Conservation (phyloP, 30 jellyfish, hydroid and myxozoan species). For the Aurelia sp. region DNA sequence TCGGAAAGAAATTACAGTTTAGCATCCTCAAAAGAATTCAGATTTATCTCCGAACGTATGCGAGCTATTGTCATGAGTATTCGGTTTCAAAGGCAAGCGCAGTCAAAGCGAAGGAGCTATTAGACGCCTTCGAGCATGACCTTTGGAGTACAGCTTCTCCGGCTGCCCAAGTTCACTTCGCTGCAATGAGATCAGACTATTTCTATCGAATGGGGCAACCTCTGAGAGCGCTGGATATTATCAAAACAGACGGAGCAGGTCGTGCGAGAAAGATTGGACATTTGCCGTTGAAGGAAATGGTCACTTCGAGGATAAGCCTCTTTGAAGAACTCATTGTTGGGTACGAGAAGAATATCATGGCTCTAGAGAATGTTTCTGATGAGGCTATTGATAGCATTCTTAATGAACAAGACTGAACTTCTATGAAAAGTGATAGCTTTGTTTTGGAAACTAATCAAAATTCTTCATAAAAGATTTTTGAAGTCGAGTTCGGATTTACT, state of each 20-base stretch:
- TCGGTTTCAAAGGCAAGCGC: background rate
- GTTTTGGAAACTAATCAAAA: too few species aligned
- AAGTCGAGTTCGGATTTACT: too few species aligned
- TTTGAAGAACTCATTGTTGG: background rate
- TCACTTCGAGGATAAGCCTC: background rate
- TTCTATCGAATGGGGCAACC: conserved; percentile 1
- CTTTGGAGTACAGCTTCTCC: conserved; percentile 14
- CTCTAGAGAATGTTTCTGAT: background rate
- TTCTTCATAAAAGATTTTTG: too few species aligned
- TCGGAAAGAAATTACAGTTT: conserved; percentile 8
- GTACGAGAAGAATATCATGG: background rate
- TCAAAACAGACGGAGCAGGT: background rate
- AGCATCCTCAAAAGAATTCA: conserved; percentile 5
- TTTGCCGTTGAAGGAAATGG: conserved; percentile 10
- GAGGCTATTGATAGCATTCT: conserved; percentile 15
- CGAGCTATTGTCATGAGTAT: background rate
- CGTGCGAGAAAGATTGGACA: conserved; percentile 12
- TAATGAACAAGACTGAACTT: background rate
- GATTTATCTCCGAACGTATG: conserved; percentile 17
- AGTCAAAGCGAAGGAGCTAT: conserved; percentile 2
- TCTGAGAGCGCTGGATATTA: conserved; percentile 7
- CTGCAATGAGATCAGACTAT: conserved; percentile 3
- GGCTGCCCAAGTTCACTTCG: conserved; percentile 21
- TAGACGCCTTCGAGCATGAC: conserved; percentile 16
- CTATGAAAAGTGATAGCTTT: too few species aligned